Conservation (phyloP, 2,797 vertebrate genomes). For the Tokudaia tokunoshimensis region DNA sequence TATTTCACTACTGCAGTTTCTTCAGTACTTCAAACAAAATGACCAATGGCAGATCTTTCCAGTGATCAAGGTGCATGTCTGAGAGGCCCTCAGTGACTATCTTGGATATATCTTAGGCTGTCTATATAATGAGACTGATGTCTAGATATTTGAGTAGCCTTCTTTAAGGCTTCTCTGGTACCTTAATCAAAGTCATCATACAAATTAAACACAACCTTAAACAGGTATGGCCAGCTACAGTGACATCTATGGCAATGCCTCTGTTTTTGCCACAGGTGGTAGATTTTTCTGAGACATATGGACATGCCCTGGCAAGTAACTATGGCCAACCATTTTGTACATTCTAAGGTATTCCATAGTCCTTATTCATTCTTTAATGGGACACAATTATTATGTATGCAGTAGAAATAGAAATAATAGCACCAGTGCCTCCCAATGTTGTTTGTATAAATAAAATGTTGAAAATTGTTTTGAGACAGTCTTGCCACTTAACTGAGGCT, state of each 20-base stretch:
- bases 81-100: background rate
- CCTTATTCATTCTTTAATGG: background rate
- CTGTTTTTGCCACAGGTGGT: background rate
- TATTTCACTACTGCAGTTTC: background rate
- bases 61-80: no score
- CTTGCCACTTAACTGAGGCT: background rate
- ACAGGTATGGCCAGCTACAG: background rate
- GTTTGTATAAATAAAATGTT: conserved; percentile 8
- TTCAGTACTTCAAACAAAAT: background rate
- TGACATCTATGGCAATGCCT: background rate
- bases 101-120: background rate
- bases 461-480: background rate
- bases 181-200: background rate
- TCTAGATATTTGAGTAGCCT: background rate
- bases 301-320: background rate
- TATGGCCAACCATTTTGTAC: background rate
- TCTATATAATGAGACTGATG: background rate
- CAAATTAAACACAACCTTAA: background rate
- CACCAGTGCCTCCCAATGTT: background rate
- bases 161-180: background rate
- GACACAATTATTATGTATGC: background rate
- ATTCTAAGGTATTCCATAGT: background rate
- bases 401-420: background rate
- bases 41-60: background rate
- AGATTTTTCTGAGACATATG: background rate